These are phyloP conservation scores for Dicerorhinus sumatrensis DNA, from an alignment of 2,113 vertebrate genomes.

Conservation along the genomic window DNA sequence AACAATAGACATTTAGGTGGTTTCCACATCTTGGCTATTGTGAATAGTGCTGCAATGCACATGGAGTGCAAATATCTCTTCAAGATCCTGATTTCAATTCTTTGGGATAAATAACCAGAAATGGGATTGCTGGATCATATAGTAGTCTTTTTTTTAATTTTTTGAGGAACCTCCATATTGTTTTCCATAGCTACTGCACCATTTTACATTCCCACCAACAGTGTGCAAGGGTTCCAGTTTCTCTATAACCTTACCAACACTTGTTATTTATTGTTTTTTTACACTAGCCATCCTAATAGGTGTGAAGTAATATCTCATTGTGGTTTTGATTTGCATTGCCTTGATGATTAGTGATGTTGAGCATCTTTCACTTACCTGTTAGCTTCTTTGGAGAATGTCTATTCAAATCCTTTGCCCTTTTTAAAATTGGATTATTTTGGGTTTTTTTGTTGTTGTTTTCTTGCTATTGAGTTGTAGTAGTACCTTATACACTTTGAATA, in stretches of 20 bases:
- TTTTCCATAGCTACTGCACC: background rate
- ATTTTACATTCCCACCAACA: background rate
- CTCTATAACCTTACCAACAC: background rate
- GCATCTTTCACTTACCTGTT: background rate
- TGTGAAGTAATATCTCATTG: background rate
- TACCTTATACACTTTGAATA: background rate
- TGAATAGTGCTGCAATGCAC: background rate
- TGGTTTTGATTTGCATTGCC: background rate
- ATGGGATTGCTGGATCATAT: background rate
- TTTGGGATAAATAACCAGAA: background rate
- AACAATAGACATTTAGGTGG: background rate
- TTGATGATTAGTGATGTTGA: background rate
- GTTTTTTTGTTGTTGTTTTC: background rate
- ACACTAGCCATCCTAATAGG: background rate
- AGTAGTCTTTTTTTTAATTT: slow-evolving; percentile 4
- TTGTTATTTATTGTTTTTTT: background rate
- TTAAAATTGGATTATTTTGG: background rate
- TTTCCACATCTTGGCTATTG: background rate
- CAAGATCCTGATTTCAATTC: background rate
- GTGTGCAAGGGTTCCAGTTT: background rate
- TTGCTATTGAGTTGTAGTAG: background rate
- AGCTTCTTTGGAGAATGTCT: background rate
- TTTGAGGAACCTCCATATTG: background rate
- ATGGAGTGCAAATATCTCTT: background rate
- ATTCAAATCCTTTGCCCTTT: background rate